These are phyloP conservation scores for Oscheius sp. DNA, from an alignment of 2,888 invertebrate species.

Conservation along the genomic window DNA sequence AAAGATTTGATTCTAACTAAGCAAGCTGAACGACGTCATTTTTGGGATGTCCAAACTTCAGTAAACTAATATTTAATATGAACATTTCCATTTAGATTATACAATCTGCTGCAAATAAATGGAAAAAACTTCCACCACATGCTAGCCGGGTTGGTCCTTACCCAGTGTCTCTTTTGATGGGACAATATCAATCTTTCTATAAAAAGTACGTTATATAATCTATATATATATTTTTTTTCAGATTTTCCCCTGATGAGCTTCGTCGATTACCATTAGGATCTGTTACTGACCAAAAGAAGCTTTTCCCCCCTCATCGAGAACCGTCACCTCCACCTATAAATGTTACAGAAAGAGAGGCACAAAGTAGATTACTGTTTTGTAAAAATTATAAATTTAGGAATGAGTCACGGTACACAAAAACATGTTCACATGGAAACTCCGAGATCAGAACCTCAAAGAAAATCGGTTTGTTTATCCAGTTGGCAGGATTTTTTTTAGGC, in stretches of 20 bases:
- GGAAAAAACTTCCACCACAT: constrained; percentile 40
- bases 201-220: constrained; percentile 74
- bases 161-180: constrained; percentile 91
- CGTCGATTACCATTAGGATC: constrained; percentile 93
- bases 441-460: neutral
- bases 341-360: constrained; percentile 57
- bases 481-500: neutral
- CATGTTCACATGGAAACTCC: neutral
- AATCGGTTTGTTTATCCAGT: neutral
- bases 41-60: constrained; percentile 89
- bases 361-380: constrained; percentile 15
- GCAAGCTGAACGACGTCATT: constrained; percentile 82
- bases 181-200: constrained; percentile 92
- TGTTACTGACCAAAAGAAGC: constrained; percentile 77
- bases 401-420: neutral
- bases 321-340: constrained; percentile 60
- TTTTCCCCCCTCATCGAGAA: constrained; percentile 58
- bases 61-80: constrained; percentile 54
- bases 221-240: constrained; percentile 26
- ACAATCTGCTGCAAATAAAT: constrained; percentile 44
- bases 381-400: neutral
- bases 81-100: constrained; percentile 46
- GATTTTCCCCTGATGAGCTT: constrained; percentile 84
- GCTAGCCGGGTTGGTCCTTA: constrained; percentile 74
- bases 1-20: constrained; percentile 81